phyloP scores from a whole-genome alignment of 1,140 invertebrate species.

The Dendrolimus kikuchii region DNA sequence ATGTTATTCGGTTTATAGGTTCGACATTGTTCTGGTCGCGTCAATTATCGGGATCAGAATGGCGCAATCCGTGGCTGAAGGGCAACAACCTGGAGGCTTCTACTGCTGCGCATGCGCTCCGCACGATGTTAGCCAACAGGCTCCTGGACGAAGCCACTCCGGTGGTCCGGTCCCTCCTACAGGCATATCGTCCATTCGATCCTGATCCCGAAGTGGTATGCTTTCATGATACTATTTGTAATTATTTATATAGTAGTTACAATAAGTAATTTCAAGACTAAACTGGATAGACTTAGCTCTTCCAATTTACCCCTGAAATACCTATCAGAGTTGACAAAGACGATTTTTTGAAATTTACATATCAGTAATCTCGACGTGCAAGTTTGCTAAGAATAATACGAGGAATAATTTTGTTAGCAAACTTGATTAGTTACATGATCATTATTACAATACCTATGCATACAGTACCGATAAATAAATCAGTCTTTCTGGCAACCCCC shows the following conservation, averaged over 20 bases:
- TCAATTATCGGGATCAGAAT: constrained; percentile 67
- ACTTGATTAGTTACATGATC: too few species aligned
- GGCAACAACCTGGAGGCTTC: constrained; percentile 87
- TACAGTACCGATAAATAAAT: not conserved
- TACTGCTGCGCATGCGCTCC: constrained; percentile 88
- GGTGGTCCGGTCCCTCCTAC: constrained; percentile 88
- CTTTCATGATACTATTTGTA: constrained; percentile 7
- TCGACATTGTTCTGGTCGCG: constrained; percentile 50
- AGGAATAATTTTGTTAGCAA: too few species aligned
- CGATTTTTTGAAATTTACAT: too few species aligned
- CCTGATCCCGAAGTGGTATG: constrained; percentile 53
- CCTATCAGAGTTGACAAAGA: too few species aligned
- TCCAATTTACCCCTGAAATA: too few species aligned
- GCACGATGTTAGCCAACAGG: constrained; percentile 78
- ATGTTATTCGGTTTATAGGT: constrained; percentile 12
- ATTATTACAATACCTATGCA: not conserved
- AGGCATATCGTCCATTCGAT: constrained; percentile 26
- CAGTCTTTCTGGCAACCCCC: too few species aligned
- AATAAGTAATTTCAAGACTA: too few species aligned
- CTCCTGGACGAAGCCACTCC: constrained; percentile 81
- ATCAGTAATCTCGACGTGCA: too few species aligned
- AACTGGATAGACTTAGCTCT: too few species aligned
- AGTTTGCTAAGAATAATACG: too few species aligned
- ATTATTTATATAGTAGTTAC: constrained; percentile 9
- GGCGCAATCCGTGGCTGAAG: constrained; percentile 84